These are phyloP conservation scores for Campopleginae sp. DNA, from an alignment of 2,888 invertebrate species.

Conservation along the genomic window DNA sequence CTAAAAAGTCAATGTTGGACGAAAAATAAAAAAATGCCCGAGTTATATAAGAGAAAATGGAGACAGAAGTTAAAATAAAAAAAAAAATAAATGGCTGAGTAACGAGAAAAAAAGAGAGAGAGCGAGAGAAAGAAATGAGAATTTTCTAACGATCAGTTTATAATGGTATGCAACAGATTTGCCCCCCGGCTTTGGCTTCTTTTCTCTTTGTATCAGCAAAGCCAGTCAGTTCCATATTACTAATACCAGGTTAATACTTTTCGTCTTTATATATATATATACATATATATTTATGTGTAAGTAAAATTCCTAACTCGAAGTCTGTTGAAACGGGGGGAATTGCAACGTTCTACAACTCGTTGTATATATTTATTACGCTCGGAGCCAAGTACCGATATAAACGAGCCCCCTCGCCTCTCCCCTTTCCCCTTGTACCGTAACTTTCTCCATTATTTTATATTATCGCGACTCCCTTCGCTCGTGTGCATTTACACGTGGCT, in stretches of 20 bases:
- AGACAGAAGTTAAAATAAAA: too few relatives aligned
- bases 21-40: too few relatives aligned
- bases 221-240: conserved; percentile 35
- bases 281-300: not conserved
- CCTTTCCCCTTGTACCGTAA: conserved; percentile 42
- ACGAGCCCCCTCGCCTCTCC: conserved; percentile 31
- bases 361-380: conserved; percentile 55
- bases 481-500: conserved; percentile 24
- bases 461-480: conserved; percentile 43
- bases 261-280: conserved; percentile 1
- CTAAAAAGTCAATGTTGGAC: too few relatives aligned
- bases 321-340: conserved; percentile 48
- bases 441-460: conserved; percentile 68
- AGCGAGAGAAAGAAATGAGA: not conserved
- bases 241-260: conserved; percentile 9
- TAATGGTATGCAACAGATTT: conserved; percentile 62
- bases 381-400: conserved; percentile 35
- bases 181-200: conserved; percentile 58
- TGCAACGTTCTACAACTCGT: conserved; percentile 48
- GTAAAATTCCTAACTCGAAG: conserved; percentile 37
- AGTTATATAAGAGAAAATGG: too few relatives aligned
- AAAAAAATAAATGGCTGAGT: too few relatives aligned
- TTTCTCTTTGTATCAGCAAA: conserved; percentile 40
- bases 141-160: conserved; percentile 60
- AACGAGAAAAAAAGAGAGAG: not conserved